These are phyloP conservation scores for Speoplatyrhinus poulsoni DNA, from an alignment of 2,113 vertebrate genomes.

Conservation along the genomic window DNA sequence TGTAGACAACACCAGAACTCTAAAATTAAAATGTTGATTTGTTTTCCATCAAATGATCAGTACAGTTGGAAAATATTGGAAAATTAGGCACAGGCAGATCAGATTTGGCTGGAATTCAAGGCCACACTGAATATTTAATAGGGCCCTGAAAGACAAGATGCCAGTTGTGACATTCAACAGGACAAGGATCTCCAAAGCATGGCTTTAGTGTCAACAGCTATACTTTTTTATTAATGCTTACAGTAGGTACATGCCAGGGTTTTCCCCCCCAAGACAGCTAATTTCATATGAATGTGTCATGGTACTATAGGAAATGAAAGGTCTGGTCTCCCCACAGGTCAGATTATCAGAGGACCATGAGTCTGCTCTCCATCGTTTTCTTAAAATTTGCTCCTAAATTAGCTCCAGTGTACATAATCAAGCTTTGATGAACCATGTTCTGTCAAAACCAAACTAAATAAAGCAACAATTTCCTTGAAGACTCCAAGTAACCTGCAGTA, in stretches of 20 bases:
- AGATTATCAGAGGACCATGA: slow-evolving; percentile 28
- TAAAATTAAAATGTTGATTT: too few relatives aligned
- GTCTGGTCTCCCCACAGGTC: not conserved
- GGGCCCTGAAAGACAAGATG: not conserved
- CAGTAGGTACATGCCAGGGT: not conserved
- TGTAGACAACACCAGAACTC: not conserved
- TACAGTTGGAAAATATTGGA: too few relatives aligned
- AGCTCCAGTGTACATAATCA: slow-evolving; percentile 26
- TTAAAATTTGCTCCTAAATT: slow-evolving; percentile 53
- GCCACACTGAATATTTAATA: not conserved
- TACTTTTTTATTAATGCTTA: not conserved
- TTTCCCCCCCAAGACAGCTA: slow-evolving; percentile 10
- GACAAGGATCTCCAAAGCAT: not conserved
- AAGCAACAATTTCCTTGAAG: slow-evolving; percentile 28
- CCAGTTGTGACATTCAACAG: not conserved
- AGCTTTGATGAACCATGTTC: slow-evolving; percentile 33
- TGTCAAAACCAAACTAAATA: slow-evolving; percentile 14
- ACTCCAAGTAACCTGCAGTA: not conserved
- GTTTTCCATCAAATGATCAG: too few relatives aligned
- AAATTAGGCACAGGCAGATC: not conserved
- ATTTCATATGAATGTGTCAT: slow-evolving; percentile 42
- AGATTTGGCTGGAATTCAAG: not conserved
- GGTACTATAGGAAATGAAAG: slow-evolving; percentile 16
- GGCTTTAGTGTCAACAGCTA: not conserved
- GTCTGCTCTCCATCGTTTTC: slow-evolving; percentile 42